Conservation (phyloP, 2,888 invertebrate genomes). For the Aradus depressus region DNA sequence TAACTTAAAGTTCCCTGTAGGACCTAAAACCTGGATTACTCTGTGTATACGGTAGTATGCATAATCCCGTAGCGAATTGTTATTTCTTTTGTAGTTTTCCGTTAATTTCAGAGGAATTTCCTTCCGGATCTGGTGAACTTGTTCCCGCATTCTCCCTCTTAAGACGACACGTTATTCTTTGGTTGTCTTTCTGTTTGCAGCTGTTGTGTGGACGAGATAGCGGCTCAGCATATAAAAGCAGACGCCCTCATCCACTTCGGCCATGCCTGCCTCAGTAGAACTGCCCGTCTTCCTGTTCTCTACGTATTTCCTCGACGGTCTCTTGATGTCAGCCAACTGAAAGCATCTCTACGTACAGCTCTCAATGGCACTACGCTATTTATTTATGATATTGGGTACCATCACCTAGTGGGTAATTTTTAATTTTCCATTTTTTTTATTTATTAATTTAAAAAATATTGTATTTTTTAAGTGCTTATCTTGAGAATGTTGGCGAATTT, state of each 20-base stretch:
- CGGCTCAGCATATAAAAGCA: conserved; percentile 75
- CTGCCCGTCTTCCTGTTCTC: conserved; percentile 58
- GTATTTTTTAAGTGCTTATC: too few species aligned
- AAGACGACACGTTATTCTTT: too few species aligned
- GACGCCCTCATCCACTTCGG: conserved; percentile 88
- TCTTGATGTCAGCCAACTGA: conserved; percentile 43
- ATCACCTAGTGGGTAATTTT: conserved; percentile 28
- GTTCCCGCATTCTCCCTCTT: too few species aligned
- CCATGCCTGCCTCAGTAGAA: conserved; percentile 68
- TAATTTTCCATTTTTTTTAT: not conserved
- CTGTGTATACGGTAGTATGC: too few species aligned
- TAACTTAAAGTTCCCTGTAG: too few species aligned
- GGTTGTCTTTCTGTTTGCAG: conserved; percentile 42
- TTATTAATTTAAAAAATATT: not conserved
- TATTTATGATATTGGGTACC: conserved; percentile 51
- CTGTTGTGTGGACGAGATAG: conserved; percentile 82
- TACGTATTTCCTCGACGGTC: conserved; percentile 55
- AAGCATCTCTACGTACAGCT: conserved; percentile 32
- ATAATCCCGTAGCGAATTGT: too few species aligned
- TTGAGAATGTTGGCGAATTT: too few species aligned
- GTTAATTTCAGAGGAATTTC: too few species aligned
- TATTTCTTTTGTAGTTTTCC: too few species aligned
- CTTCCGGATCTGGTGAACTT: too few species aligned
- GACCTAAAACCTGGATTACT: too few species aligned
- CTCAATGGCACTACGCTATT: conserved; percentile 41